Evolutionary conservation across 2,797 vertebrate genomes (phyloP).

Genomic region (Tapirus indicus): DNA sequence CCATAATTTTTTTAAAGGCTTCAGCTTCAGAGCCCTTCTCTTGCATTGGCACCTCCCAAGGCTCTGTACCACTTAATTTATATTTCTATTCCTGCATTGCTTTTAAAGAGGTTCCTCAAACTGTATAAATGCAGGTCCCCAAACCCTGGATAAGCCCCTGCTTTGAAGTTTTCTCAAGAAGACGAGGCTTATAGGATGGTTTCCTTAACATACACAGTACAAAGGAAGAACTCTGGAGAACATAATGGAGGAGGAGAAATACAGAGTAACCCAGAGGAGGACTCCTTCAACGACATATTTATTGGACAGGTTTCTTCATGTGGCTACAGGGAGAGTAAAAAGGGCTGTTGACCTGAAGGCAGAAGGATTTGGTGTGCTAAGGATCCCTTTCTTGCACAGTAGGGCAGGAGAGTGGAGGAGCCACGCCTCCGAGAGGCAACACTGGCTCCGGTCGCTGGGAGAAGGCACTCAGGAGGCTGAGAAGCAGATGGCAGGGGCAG

Average conservation of each 20-base stretch:
- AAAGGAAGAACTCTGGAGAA: not conserved
- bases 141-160: not conserved
- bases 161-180: not conserved
- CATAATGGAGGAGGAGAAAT: not conserved
- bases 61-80: not conserved
- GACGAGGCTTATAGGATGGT: not conserved
- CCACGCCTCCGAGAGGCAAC: not conserved
- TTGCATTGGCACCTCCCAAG: not conserved
- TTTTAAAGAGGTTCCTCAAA: constrained; percentile 36
- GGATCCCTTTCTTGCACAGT: not conserved
- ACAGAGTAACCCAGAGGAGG: not conserved
- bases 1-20: not conserved
- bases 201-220: not conserved
- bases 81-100: not conserved
- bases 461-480: not conserved
- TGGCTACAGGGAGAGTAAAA: not conserved
- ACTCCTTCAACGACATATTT: not conserved
- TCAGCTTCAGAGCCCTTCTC: not conserved
- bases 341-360: not conserved
- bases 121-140: not conserved
- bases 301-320: not conserved
- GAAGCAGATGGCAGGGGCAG: not conserved
- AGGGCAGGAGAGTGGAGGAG: not conserved
- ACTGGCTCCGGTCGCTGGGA: not conserved
- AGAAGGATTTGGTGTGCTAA: not conserved